Percentiles rank a stretch among this genome's conserved stretches.
Conservation (phyloP, 2,797 vertebrate genomes). For the Sebastes matsubarae region DNA sequence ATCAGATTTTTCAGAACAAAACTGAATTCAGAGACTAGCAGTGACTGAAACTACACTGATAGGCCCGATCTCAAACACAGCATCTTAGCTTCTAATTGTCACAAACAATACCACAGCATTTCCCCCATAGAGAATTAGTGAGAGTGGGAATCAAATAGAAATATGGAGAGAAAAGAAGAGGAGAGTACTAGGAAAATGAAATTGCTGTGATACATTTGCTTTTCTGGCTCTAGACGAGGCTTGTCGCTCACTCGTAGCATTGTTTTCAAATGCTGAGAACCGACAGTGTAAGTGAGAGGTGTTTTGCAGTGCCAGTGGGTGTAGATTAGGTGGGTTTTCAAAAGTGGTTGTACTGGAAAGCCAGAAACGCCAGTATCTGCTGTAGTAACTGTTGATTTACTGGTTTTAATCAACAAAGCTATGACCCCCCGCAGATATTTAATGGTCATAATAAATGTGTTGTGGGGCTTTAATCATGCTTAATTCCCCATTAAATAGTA, state of each 20-base stretch:
- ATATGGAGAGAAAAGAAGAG: neutral
- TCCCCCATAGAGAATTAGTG: neutral
- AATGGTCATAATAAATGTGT: slow-evolving; percentile 34
- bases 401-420: slow-evolving; percentile 36
- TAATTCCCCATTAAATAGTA: slow-evolving; percentile 40
- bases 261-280: neutral
- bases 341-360: neutral
- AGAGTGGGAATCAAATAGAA: neutral
- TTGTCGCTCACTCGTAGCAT: neutral
- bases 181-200: neutral
- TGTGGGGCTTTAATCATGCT: slow-evolving; percentile 15
- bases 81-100: slow-evolving; percentile 6
- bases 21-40: neutral
- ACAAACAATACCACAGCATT: slow-evolving; percentile 2
- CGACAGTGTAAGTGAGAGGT: neutral
- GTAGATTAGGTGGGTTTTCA: slow-evolving; percentile 3
- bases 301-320: neutral
- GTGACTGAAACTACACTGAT: neutral
- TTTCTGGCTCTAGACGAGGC: neutral
- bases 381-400: slow-evolving; percentile 30
- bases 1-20: too few relatives aligned
- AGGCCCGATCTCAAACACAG: neutral
- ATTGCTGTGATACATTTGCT: neutral
- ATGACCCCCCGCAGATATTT: slow-evolving; percentile 10
- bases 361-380: slow-evolving; percentile 7